These are phyloP conservation scores for Sinocyclocheilus maitianheensis DNA, from an alignment of 2,113 vertebrate genomes.

Conservation along the genomic window DNA sequence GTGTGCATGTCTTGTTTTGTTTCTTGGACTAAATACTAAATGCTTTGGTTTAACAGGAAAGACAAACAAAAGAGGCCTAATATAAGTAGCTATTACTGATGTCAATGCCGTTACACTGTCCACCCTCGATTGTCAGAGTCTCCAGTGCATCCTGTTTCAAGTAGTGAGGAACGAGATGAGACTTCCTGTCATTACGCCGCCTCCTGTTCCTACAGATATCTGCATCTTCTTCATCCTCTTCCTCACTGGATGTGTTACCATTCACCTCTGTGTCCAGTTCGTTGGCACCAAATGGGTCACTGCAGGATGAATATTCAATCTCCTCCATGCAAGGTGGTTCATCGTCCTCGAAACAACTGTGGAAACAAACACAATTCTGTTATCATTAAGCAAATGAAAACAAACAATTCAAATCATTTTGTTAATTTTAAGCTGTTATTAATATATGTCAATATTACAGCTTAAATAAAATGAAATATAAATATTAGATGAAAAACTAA, in stretches of 20 bases:
- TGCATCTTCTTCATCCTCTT: constrained; percentile 42
- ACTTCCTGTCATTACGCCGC: constrained; percentile 30
- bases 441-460: too few species aligned
- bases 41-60: neutral
- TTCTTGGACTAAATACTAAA: neutral
- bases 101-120: constrained; percentile 39
- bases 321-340: constrained; percentile 86
- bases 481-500: too few species aligned
- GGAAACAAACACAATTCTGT: neutral
- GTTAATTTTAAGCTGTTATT: too few species aligned
- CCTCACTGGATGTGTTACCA: constrained; percentile 46
- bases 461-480: too few species aligned
- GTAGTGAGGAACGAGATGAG: constrained; percentile 47
- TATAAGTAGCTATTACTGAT: constrained; percentile 34
- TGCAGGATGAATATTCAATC: constrained; percentile 79
- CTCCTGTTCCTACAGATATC: constrained; percentile 11
- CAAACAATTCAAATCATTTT: too few species aligned
- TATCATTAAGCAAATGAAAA: neutral
- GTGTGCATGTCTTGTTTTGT: neutral
- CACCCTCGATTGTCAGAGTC: constrained; percentile 50
- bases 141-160: constrained; percentile 50
- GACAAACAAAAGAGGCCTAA: neutral
- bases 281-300: constrained; percentile 45
- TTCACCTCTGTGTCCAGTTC: constrained; percentile 68
- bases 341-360: constrained; percentile 80